Evolutionary conservation across 2,113 vertebrate genomes (phyloP).

Genomic region (Carassius auratus): DNA sequence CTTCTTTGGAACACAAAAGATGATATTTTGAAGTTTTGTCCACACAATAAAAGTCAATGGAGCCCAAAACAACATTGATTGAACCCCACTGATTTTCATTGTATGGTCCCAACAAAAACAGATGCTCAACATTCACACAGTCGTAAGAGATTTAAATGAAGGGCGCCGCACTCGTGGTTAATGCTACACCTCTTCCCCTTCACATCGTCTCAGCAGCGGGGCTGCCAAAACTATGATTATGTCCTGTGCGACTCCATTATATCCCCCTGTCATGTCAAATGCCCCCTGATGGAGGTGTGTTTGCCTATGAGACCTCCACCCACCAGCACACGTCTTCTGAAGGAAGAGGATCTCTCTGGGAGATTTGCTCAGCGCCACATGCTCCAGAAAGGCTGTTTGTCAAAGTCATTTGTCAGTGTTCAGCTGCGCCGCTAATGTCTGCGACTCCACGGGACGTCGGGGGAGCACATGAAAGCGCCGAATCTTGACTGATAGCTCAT

Average conservation of each 20-base stretch:
- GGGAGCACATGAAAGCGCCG: neutral
- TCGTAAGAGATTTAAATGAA: neutral
- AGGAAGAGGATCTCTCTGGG: neutral
- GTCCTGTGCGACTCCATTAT: constrained; percentile 55
- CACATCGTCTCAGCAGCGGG: neutral
- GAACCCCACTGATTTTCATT: neutral
- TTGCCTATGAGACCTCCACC: neutral
- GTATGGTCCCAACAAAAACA: neutral
- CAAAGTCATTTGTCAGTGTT: neutral
- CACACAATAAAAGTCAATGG: neutral
- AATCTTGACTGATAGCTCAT: constrained; percentile 3
- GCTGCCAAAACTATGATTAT: constrained; percentile 59
- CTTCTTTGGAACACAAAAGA: neutral
- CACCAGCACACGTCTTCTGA: neutral
- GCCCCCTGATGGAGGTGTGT: neutral
- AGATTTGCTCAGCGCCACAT: constrained; percentile 19
- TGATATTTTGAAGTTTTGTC: neutral
- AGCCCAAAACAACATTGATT: neutral
- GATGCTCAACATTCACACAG: neutral
- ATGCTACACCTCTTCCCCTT: neutral
- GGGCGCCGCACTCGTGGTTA: neutral
- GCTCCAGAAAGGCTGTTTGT: constrained; percentile 16
- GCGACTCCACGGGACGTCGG: neutral
- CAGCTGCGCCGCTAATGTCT: constrained; percentile 28
- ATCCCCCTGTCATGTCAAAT: constrained; percentile 36